phyloP scores from a whole-genome alignment of 2,797 vertebrate genomes.

The Xiphorhynchus erythropygius region DNA sequence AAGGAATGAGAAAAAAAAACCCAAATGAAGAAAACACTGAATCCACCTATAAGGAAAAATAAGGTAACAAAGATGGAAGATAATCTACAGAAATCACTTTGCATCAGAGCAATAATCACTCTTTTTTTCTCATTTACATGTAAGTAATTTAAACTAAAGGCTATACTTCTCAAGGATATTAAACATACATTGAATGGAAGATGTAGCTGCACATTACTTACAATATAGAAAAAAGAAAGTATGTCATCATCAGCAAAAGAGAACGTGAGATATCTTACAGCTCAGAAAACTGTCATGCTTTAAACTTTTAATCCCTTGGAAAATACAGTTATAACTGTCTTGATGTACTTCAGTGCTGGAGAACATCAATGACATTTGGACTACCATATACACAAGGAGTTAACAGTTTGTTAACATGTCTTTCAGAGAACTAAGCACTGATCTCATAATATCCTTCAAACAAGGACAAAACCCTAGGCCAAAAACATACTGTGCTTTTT shows the following conservation, averaged over 20 bases:
- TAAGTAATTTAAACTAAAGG: background rate
- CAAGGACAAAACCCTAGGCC: background rate
- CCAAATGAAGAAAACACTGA: background rate
- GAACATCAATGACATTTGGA: background rate
- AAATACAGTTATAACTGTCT: background rate
- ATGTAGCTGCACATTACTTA: background rate
- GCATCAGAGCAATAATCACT: background rate
- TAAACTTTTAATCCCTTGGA: background rate
- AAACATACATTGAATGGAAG: background rate
- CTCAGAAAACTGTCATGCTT: background rate
- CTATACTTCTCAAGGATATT: background rate
- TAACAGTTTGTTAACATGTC: background rate
- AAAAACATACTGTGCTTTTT: background rate
- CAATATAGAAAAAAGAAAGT: background rate
- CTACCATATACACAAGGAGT: background rate
- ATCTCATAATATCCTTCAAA: background rate
- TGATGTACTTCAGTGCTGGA: background rate
- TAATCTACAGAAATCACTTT: background rate
- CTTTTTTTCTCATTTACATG: background rate
- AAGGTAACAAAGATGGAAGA: background rate
- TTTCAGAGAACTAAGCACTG: background rate
- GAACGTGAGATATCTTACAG: background rate
- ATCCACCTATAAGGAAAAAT: background rate
- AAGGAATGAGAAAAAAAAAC: background rate
- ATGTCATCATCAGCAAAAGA: background rate